Base-by-base conservation (phyloP, 2,113 vertebrate genomes). In the Regulus satrapa region DNA sequence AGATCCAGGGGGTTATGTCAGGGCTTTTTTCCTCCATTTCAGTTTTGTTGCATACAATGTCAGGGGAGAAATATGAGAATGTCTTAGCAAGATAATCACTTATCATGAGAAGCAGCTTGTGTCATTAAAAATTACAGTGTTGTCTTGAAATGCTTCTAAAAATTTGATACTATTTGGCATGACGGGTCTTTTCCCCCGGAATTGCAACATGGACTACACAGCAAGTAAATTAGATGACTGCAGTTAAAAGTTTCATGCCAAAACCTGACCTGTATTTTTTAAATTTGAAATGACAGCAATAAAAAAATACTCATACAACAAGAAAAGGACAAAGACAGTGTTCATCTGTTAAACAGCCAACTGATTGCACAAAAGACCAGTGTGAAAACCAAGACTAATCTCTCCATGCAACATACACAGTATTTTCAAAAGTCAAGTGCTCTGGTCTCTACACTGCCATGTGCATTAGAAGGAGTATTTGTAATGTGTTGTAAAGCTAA, bases 341-440 rank as follows among this genome's bases (percentile, higher is more conserved):
- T 96, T 96, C 95, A 73, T 58, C 38, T 88, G 36, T 79, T 96
- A 92, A 96, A 94, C 56, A 75, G 43, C 80, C 68, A 6, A 85
- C n/a, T 56, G n/a, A n/a, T n/a, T 66, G 66, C 73, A 93, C 88
- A 85, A 97, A 94, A 92, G 89, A 43, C 54, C 69, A 81, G 74
- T 93, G 81, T 89, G 87, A 90, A 96, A 97, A 91, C 31, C 78
- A 64, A 92, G 92, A 46, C 58, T 94, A 91, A 89, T 92, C 59
- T 85, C 88, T 79, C 91, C 76, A 88, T 75, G 85, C 62, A 91
- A 85, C 75, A 85, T 58, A 75, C 32, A 52, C 90, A 94, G 19
- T 94, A 92, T 97, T 97, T 97, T 95, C 95, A 92, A 79, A 96
- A 97, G 93, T 95, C 93, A 97, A 97, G 96, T 94, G 91, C 69